Conservation (phyloP, 2,113 vertebrate species). For the Trematomus loennbergii region DNA sequence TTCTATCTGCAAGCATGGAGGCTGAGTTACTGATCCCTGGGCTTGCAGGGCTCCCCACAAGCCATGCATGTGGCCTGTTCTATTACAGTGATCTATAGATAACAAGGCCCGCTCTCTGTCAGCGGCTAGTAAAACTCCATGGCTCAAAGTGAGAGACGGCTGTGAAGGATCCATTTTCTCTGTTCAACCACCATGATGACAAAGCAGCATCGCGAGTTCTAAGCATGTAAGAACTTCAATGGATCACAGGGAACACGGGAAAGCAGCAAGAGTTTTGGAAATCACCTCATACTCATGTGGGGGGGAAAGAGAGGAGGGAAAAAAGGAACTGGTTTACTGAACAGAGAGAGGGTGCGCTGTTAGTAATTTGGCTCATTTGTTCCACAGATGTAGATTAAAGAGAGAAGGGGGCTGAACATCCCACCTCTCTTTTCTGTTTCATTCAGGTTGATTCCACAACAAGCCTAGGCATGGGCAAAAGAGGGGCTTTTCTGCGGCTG, state of each 20-base stretch:
- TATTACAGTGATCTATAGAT: constrained; percentile 71
- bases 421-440: constrained; percentile 56
- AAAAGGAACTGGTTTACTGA: constrained; percentile 49
- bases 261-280: constrained; percentile 66
- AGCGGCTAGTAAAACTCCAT: constrained; percentile 59
- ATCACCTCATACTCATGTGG: constrained; percentile 64
- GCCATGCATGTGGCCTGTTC: constrained; percentile 59
- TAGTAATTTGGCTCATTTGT: constrained; percentile 76
- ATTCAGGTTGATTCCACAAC: constrained; percentile 66
- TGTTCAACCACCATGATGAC: constrained; percentile 58
- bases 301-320: not conserved
- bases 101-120: constrained; percentile 62
- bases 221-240: constrained; percentile 67
- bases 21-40: constrained; percentile 62
- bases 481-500: constrained; percentile 57
- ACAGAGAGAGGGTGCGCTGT: constrained; percentile 60
- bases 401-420: constrained; percentile 60
- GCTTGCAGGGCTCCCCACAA: constrained; percentile 56
- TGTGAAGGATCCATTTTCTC: constrained; percentile 67
- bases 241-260: constrained; percentile 60
- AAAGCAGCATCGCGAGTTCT: constrained; percentile 56
- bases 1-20: constrained; percentile 45
- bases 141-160: constrained; percentile 54
- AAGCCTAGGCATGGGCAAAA: constrained; percentile 54
- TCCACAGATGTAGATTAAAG: constrained; percentile 79